Evolutionary conservation across 2,888 invertebrate species (phyloP), one percentile per base, ranked within the genome.

Genomic region (Ctenicera cuprea): DNA sequence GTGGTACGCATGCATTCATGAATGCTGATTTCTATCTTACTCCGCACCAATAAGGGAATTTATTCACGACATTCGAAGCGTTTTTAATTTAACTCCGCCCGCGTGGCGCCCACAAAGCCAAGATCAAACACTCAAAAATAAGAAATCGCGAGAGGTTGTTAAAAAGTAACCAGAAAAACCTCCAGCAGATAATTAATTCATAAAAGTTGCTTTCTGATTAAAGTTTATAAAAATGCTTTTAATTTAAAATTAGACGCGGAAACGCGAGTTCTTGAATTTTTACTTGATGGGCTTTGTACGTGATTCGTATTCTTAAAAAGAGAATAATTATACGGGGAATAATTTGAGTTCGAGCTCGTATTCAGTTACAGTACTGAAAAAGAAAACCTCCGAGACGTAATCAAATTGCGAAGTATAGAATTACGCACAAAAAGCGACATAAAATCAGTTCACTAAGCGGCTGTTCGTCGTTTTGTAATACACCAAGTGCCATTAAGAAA

Each of bases 1-100:
- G 77, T 77, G 78, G 78, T 77, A 78, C 76, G 78, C 78, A 79
- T 76, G 77, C 80, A 79, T 78, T 78, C 78, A 78, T 80, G 77
- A 70, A 74, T 75, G 75, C 71, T 76, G 78, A 78, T 80, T 80
- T 77, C 74, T 74, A 74, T 79, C 77, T 74, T 76, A 75, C 75
- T 78, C 75, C 76, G 65, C 76, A 75, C 75, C 78, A 72, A 79
- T 78, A 77, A 67, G 75, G 74, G 77, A 79, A 79, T 79, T 80
- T 80, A 80, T 80, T 78, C 79, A 73, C 64, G 74, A 76, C 79
- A 78, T 45, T 68, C 63, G 45, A 41, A 67, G 54, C 59, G 30
- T 71, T 74, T 74, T 71, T 67, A 68, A 74, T 71, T 67, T 71
- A 57, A 64, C 63, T 68, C 63, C 71, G 69, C 59, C 69, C 33